phyloP scores from a whole-genome alignment of 2,797 vertebrate genomes.

The Ataeniobius toweri region DNA sequence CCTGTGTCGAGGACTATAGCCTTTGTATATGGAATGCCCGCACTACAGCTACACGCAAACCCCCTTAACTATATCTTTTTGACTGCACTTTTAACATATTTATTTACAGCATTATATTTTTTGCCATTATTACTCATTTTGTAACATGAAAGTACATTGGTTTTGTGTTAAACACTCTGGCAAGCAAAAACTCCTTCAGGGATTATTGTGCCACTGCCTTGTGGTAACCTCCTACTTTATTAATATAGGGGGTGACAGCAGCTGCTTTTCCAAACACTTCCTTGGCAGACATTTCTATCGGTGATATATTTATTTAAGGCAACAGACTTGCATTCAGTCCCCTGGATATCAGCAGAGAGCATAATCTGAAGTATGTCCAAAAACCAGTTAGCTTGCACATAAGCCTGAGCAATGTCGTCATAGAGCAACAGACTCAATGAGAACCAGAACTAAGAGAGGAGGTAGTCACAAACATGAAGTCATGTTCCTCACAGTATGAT shows the following conservation, averaged over 20 bases:
- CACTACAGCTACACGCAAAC: no score
- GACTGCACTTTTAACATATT: background rate
- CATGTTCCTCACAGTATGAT: constrained; percentile 63
- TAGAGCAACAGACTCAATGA: constrained; percentile 41
- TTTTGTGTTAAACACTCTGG: constrained; percentile 19
- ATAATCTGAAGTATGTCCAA: constrained; percentile 29
- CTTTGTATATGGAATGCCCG: no score
- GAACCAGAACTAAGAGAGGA: constrained; percentile 40
- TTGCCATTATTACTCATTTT: constrained; percentile 18
- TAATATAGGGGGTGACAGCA: constrained; percentile 18
- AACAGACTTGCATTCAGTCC: constrained; percentile 23
- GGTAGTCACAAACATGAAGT: constrained; percentile 64
- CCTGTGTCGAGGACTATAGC: no score
- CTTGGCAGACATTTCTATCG: constrained; percentile 20
- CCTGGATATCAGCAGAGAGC: constrained; percentile 27
- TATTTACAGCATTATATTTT: background rate
- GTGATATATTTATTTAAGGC: constrained; percentile 44
- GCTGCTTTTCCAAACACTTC: constrained; percentile 9
- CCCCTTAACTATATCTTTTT: background rate
- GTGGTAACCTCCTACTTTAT: constrained; percentile 24
- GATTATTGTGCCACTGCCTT: constrained; percentile 15
- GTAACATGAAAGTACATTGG: constrained; percentile 5
- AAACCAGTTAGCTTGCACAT: constrained; percentile 15
- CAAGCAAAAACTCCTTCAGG: background rate
- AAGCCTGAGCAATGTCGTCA: constrained; percentile 41